A percentile compares a stretch with the other conserved stretches of the same genome.
These are phyloP conservation scores for Pangasius krempfi DNA, from an alignment of 2,797 vertebrate species.

Conservation along the genomic window DNA sequence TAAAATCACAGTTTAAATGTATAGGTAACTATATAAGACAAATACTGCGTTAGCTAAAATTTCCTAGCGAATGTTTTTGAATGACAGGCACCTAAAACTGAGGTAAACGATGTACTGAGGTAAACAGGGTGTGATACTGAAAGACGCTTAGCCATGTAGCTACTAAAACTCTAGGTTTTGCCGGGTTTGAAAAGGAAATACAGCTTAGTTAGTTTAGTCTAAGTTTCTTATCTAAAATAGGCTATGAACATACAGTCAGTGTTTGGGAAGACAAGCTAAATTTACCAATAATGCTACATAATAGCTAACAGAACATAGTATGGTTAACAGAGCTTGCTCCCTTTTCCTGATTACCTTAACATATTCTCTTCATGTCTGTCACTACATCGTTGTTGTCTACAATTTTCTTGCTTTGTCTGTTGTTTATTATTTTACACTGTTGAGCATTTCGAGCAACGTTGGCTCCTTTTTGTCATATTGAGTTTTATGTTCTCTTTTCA, in stretches of 20 bases:
- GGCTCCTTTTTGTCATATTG: background rate
- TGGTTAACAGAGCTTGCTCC: background rate
- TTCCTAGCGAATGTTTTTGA: background rate
- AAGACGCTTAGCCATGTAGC: background rate
- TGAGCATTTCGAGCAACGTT: background rate
- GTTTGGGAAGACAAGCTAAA: background rate
- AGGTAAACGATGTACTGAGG: background rate
- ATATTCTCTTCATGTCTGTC: background rate
- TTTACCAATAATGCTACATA: background rate
- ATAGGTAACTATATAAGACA: background rate
- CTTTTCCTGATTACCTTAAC: background rate
- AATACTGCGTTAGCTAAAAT: background rate
- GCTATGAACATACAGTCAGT: background rate
- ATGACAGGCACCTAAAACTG: background rate
- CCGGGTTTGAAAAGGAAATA: background rate
- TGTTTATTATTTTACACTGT: background rate
- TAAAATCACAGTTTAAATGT: background rate
- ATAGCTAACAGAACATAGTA: background rate
- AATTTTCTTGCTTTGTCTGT: background rate
- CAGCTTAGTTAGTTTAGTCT: background rate
- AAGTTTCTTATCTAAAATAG: background rate
- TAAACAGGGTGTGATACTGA: background rate
- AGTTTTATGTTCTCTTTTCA: background rate
- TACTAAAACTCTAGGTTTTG: background rate
- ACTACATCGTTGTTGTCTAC: background rate